These are phyloP conservation scores for Lepidurus couesii DNA, from an alignment of 1,140 invertebrate species.

Conservation along the genomic window DNA sequence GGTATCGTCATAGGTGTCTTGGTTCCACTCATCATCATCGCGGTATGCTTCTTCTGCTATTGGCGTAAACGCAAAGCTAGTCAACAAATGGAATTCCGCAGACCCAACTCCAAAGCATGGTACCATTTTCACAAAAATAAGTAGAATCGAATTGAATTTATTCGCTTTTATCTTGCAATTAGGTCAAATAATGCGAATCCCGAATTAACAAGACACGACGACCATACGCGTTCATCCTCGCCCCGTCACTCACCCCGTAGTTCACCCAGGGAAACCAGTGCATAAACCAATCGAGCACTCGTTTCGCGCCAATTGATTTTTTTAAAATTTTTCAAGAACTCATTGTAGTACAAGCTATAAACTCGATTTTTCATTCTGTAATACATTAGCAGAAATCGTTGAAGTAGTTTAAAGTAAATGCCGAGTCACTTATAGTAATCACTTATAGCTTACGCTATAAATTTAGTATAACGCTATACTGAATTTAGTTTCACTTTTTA, in stretches of 20 bases:
- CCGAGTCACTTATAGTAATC: too few relatives aligned
- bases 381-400: background rate
- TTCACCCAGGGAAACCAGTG: background rate
- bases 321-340: background rate
- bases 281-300: background rate
- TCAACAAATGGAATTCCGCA: background rate
- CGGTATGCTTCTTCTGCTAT: constrained; percentile 41
- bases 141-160: background rate
- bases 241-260: background rate
- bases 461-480: too few relatives aligned
- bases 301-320: background rate
- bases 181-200: background rate
- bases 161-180: background rate
- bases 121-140: background rate
- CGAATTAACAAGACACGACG: background rate
- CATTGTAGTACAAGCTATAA: background rate
- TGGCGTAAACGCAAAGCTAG: constrained; percentile 30
- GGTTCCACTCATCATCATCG: constrained; percentile 48
- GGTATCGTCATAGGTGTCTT: constrained; percentile 48
- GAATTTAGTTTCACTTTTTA: too few relatives aligned
- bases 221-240: background rate
- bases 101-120: background rate
- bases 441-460: too few relatives aligned
- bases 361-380: background rate
- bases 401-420: too few relatives aligned